Evolutionary conservation across 2,888 invertebrate species (phyloP), one percentile per base, ranked within the genome.

Genomic region (Macropis europaea): DNA sequence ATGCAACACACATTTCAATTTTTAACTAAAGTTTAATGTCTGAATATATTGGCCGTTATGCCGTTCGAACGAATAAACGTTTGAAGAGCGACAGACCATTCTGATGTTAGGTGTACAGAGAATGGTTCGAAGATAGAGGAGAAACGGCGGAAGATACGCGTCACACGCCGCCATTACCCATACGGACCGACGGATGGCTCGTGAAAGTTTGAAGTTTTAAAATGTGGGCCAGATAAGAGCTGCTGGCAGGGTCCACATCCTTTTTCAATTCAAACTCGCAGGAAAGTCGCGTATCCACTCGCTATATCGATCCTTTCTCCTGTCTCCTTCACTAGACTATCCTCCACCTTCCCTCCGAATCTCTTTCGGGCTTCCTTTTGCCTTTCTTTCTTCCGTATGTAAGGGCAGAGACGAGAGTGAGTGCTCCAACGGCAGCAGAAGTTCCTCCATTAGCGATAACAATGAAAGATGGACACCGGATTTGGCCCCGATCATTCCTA

Each of bases 371-470:
- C 48, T 57, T 64, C 75, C 73, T 74, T 62, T 73, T 59, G 53
- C 64, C 70, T 71, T 61, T 48, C 59, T 78, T 69, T 68, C 77
- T 42, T 66, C 28, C 69, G 60, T 63, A 68, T 66, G 73, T 72
- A 77, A 79, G 74, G 73, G 50, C 73, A 76, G 64, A 73, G 70
- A 38, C 56, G 69, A 79, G 79, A 79, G 80, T 67, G 82, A 84
- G 79, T 76, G 77, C 73, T 61, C 71, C 64, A 72, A 68, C 76
- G 74, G 71, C 77, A 71, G 79, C 77, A 83, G 81, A 88, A 88
- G 86, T 88, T 88, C 85, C 80, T 87, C 88, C 87, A 88, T 88
- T 88, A 88, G 83, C 82, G 86, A 87, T 87, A 88, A 85, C 84
- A 87, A 86, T 87, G 87, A 87, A 88, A 84, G 84, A 88, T 87